Percentiles rank a stretch among this genome's conserved stretches.
phyloP scores from a whole-genome alignment of 2,113 vertebrate genomes.

The Hydrochoerus hydrochaeris region DNA sequence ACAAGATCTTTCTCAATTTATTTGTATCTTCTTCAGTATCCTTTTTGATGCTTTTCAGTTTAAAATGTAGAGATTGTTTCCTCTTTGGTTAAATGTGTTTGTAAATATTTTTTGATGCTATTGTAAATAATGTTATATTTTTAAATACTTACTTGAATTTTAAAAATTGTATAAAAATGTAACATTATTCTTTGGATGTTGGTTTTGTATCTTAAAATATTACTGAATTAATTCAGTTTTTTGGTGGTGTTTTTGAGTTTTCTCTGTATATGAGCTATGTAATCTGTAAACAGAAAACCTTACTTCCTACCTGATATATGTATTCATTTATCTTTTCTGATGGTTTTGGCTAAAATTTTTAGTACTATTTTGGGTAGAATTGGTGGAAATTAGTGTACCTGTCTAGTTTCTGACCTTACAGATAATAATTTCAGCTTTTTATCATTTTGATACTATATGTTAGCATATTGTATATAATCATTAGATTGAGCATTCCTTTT shows the following conservation, averaged over 20 bases:
- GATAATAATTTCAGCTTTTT: neutral
- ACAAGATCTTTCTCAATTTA: neutral
- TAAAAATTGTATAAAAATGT: neutral
- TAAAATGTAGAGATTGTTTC: neutral
- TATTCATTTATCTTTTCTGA: neutral
- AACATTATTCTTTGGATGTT: neutral
- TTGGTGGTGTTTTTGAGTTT: neutral
- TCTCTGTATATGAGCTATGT: neutral
- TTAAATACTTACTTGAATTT: neutral
- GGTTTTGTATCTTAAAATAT: neutral
- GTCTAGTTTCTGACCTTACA: neutral
- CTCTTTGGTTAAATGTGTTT: neutral
- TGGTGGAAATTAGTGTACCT: neutral
- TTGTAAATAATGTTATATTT: neutral
- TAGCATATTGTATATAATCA: neutral
- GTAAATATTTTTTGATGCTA: neutral
- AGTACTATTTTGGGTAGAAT: neutral
- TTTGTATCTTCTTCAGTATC: neutral
- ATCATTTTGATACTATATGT: neutral
- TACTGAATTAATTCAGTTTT: neutral
- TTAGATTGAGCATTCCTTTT: neutral
- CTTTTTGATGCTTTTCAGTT: neutral
- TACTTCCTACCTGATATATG: neutral
- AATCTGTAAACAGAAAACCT: neutral
- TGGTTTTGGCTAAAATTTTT: neutral